A percentile compares a stretch with the other conserved stretches of the same genome.
These are phyloP conservation scores for Cotesia chilonis DNA, from an alignment of 1,140 invertebrate genomes.

Conservation along the genomic window DNA sequence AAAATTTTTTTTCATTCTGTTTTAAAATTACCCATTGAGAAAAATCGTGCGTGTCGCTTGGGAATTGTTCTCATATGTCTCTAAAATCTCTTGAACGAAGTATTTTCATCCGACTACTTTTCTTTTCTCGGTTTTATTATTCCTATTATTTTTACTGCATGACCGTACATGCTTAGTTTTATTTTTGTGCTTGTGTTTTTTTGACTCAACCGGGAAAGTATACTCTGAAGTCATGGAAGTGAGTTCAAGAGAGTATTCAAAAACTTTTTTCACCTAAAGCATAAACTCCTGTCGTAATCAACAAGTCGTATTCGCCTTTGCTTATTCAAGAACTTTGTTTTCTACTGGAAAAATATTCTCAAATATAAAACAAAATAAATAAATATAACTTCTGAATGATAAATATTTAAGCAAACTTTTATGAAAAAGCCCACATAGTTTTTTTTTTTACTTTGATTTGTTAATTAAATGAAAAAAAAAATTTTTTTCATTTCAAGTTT, in stretches of 20 bases:
- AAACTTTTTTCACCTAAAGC: conserved; percentile 2
- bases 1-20: too few species aligned
- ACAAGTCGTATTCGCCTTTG: conserved; percentile 12
- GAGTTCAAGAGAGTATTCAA: conserved; percentile 13
- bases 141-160: not conserved
- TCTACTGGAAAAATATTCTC: not conserved
- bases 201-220: not conserved
- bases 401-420: too few species aligned
- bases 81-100: not conserved
- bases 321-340: not conserved
- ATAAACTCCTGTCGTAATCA: conserved; percentile 10
- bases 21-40: not conserved
- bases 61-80: conserved; percentile 4
- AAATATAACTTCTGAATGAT: not conserved
- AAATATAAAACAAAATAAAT: not conserved
- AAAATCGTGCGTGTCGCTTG: not conserved
- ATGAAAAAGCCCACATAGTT: too few species aligned
- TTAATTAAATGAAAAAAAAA: too few species aligned
- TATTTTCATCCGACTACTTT: not conserved
- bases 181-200: not conserved
- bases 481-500: too few species aligned
- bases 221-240: not conserved
- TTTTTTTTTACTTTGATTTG: too few species aligned
- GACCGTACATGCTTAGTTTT: too few species aligned
- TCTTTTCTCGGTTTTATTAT: not conserved